Base-by-base conservation (phyloP, 2,888 invertebrate species). In the Synanthedon myopaeformis region DNA sequence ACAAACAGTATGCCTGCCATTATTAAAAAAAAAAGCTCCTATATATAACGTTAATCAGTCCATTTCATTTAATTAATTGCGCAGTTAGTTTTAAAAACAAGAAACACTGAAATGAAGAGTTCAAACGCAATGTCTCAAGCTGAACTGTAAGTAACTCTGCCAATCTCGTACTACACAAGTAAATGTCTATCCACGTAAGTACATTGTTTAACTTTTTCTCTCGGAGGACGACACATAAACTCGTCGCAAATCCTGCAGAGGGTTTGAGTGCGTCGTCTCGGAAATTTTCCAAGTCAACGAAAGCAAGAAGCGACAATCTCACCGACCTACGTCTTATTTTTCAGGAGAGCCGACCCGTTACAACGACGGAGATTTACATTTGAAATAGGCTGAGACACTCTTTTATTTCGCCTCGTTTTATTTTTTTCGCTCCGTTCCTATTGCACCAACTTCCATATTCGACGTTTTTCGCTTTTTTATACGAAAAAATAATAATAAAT, bases 331-430 rank as follows among this genome's bases (percentile, higher is more conserved):
- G 76, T 76, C 82, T 82, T 81, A 79, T 82, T 81, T 77, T 79
- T 76, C 75, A 71, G 70, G 65, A 70, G 71, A 76, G 70, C 63
- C 72, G 74, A 72, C 76, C 76, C 79, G 77, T 79, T 81, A 82
- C 81, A 76, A 72, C 75, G 77, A 67, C 75, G 71, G 71, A 79
- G 79, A 83, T 83, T 83, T 83, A 82, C 82, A 82, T 83, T 82
- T 76, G 75, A 78, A 82, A 78, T 78, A 76, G 76, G 76, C 76
- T 69, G 73, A 74, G 70, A 70, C 69, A 70, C 72, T 51, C 70
- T 77, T 79, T 78, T 79, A 77, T 82, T 78, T 74, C 63, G 63
- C 61, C 66, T 58, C 62, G 59, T 70, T 74, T 74, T 77, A 70
- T 71, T 78, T 76, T 73, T 73, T 72, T 56, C 67, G 61, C 64